These are phyloP conservation scores for Neoascia interrupta DNA, from an alignment of 2,888 invertebrate genomes.

Conservation along the genomic window DNA sequence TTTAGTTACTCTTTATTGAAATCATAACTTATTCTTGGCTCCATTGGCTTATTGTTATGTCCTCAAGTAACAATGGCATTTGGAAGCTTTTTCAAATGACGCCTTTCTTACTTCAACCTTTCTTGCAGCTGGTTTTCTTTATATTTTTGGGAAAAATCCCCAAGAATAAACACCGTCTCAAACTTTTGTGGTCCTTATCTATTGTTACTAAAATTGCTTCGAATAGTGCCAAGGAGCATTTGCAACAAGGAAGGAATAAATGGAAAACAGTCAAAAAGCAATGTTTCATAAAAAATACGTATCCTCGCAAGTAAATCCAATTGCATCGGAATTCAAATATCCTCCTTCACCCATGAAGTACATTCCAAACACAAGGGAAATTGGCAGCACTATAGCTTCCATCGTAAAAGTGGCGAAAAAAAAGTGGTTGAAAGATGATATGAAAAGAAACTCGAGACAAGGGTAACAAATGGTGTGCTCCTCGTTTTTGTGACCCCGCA, in stretches of 20 bases:
- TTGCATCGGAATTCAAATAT: conserved; percentile 62
- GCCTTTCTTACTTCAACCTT: too few species aligned
- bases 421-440: conserved; percentile 59
- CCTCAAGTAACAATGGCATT: too few species aligned
- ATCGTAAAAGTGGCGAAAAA: conserved; percentile 3
- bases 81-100: too few species aligned
- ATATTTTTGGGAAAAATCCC: too few species aligned
- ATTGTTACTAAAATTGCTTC: too few species aligned
- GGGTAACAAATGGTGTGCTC: conserved; percentile 53
- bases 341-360: conserved; percentile 16
- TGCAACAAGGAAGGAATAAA: conserved; percentile 33
- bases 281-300: conserved; percentile 15
- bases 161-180: too few species aligned
- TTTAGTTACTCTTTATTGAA: too few species aligned
- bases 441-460: conserved; percentile 49
- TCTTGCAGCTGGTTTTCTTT: too few species aligned
- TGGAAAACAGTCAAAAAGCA: conserved; percentile 23
- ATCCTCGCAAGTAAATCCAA: conserved; percentile 57
- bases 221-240: conserved; percentile 31
- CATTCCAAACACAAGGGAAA: conserved; percentile 32
- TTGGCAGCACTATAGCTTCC: conserved; percentile 41
- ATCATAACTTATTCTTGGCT: too few species aligned
- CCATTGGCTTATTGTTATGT: too few species aligned
- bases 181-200: too few species aligned
- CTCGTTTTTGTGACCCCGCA: conserved; percentile 29